Conservation (phyloP, 2,113 vertebrate species). For the Electrona antarctica region DNA sequence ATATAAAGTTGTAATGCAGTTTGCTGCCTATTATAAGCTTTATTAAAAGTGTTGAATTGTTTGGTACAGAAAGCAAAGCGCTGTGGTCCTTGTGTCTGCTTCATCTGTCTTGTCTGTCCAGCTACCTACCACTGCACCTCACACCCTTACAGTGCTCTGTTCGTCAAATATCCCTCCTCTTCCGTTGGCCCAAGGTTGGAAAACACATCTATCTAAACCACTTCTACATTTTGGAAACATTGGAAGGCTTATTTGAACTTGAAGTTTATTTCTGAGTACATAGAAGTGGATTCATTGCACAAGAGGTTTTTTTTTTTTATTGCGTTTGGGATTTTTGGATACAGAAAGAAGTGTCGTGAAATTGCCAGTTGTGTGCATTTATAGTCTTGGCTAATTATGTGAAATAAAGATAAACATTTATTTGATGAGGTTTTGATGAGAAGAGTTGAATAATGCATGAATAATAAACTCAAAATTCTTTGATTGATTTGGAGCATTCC, state of each 20-base stretch:
- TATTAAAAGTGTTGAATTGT: constrained; percentile 97
- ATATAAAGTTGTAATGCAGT: constrained; percentile 92
- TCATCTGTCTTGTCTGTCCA: constrained; percentile 81
- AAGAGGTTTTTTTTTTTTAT: neutral
- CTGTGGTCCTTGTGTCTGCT: constrained; percentile 97
- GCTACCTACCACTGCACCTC: constrained; percentile 80
- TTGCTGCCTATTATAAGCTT: constrained; percentile 88
- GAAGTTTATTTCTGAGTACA: constrained; percentile 17
- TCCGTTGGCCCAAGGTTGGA: constrained; percentile 3
- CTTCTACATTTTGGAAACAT: neutral
- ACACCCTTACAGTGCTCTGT: constrained; percentile 83
- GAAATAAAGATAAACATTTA: constrained; percentile 13
- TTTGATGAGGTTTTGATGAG: constrained; percentile 32
- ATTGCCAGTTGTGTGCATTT: neutral
- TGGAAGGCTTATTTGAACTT: neutral
- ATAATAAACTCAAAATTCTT: constrained; percentile 9
- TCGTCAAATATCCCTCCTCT: constrained; percentile 91
- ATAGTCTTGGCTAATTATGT: constrained; percentile 5
- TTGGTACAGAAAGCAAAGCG: constrained; percentile 89
- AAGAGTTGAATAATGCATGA: neutral
- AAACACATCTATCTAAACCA: neutral
- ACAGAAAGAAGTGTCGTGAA: neutral
- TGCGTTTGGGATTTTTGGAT: neutral
- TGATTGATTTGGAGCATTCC: neutral
- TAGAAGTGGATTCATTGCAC: constrained; percentile 22